Base-by-base conservation (phyloP, 2,113 vertebrate species). In the Plecotus auritus region DNA sequence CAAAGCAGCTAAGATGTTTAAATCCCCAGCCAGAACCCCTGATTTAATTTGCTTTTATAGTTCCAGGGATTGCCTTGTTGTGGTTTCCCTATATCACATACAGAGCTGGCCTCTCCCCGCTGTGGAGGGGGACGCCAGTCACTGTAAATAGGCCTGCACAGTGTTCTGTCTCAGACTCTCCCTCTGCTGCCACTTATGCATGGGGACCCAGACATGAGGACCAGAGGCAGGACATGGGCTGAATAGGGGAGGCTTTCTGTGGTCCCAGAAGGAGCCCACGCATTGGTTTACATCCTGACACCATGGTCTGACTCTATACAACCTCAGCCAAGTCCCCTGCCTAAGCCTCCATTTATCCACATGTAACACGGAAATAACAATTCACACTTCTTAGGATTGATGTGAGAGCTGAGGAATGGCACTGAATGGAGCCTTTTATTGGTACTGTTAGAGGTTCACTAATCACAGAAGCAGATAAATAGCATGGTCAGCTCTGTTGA, bases 41-140 rank as follows among this genome's bases (percentile, higher is more conserved):
- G 97, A 97, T 98, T 98, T 98, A 97, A 98, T 98, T 97, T 97
- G 95, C 96, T 97, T 98, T 98, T 97, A 96, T 96, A 95, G 97
- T 97, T 98, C 92, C 96, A 97, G 97, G 96, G 96, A 98, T 96
- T 96, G 97, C 97, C 97, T 98, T 97, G 97, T 98, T 98, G 98
- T 69, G 87, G 96, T 97, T 97, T 97, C 42, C 93, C 40, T 92
- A 82, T 97, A 96, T 98, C 98, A 97, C 85, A 97, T 90, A 97
- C 86, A 96, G 95, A 84, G 78, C 86, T 96, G 22, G 85, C 51
- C 85, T 90, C 26, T 23, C 45, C 88, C 47, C 16, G 9, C 49
- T 0, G 14, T 66, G 88, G 78, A 92, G 88, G 91, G 74, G 89
- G 72, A 76, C 90, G 37, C 49, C 80, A 49, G 77, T 80, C 67